A percentile compares a stretch with the other conserved stretches of the same genome.
Evolutionary conservation across 2,113 vertebrate genomes (phyloP).

Genomic region (Astatotilapia flaviijosephi): DNA sequence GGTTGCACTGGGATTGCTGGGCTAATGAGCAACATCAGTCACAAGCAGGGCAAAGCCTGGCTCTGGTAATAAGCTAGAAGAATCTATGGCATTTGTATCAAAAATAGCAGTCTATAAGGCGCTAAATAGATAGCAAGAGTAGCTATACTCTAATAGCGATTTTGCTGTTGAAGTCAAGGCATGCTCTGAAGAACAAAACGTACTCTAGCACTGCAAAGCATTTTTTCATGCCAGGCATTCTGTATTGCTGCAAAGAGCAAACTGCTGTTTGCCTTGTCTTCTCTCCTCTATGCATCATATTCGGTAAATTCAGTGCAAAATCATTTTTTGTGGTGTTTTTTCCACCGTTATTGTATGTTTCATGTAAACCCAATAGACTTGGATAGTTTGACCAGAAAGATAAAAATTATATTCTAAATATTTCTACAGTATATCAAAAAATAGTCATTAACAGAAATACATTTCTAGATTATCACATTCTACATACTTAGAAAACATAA

Average conservation of each 20-base stretch:
- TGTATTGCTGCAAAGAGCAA: background rate
- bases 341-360: background rate
- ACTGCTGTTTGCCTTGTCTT: background rate
- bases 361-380: conserved; percentile 38
- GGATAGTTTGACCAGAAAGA: conserved; percentile 28
- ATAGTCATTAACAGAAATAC: conserved; percentile 41
- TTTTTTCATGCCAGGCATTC: conserved; percentile 28
- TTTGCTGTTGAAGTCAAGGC: conserved; percentile 12
- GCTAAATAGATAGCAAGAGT: background rate
- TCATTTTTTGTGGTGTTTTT: background rate
- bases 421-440: conserved; percentile 51
- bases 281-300: background rate
- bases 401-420: conserved; percentile 41
- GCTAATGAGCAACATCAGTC: background rate
- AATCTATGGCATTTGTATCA: background rate
- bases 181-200: conserved; percentile 11
- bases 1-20: background rate
- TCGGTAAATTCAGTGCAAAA: conserved; percentile 36
- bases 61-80: background rate
- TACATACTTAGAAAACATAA: conserved; percentile 50
- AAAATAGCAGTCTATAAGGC: background rate
- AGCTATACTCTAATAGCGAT: background rate
- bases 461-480: conserved; percentile 52
- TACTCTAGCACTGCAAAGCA: background rate
- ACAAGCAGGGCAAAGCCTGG: background rate